phyloP scores from a whole-genome alignment of 2,888 invertebrate species.

The Cheilosia pagana region DNA sequence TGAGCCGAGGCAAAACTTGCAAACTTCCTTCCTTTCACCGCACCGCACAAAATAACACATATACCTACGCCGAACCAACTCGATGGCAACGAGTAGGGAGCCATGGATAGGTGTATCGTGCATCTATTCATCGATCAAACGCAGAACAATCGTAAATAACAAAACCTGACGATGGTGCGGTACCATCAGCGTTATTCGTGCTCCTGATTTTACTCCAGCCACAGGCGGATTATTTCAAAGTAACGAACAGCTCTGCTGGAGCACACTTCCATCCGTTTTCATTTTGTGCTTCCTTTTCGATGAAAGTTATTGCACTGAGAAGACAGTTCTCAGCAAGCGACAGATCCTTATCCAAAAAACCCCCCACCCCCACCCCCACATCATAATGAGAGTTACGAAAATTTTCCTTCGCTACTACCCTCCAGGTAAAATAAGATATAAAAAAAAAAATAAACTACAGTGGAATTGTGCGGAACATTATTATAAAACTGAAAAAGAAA shows the following conservation, averaged over 20 bases:
- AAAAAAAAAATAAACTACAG: background rate
- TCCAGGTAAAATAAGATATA: slow-evolving; percentile 84
- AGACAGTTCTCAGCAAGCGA: slow-evolving; percentile 15
- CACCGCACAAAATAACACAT: slow-evolving; percentile 8
- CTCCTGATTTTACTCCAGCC: slow-evolving; percentile 41
- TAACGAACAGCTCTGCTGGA: slow-evolving; percentile 44
- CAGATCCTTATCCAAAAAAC: slow-evolving; percentile 55
- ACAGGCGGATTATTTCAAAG: slow-evolving; percentile 41
- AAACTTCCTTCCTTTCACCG: slow-evolving; percentile 7
- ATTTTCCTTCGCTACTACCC: slow-evolving; percentile 89
- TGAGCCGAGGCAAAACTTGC: slow-evolving; percentile 17
- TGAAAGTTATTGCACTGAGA: slow-evolving; percentile 33
- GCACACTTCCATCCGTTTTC: slow-evolving; percentile 27
- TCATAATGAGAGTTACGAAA: slow-evolving; percentile 87
- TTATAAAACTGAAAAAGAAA: slow-evolving; percentile 20
- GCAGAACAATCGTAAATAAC: slow-evolving; percentile 50
- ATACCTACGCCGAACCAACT: background rate
- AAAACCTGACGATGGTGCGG: slow-evolving; percentile 23
- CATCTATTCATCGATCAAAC: slow-evolving; percentile 71
- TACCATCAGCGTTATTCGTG: slow-evolving; percentile 20
- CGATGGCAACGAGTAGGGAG: slow-evolving; percentile 37
- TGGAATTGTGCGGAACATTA: slow-evolving; percentile 11
- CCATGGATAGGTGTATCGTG: slow-evolving; percentile 51
- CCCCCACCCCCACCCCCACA: background rate
- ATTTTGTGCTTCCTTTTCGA: slow-evolving; percentile 20